Base-by-base conservation (phyloP, 2,797 vertebrate genomes). In the Otolemur crassicaudatus region DNA sequence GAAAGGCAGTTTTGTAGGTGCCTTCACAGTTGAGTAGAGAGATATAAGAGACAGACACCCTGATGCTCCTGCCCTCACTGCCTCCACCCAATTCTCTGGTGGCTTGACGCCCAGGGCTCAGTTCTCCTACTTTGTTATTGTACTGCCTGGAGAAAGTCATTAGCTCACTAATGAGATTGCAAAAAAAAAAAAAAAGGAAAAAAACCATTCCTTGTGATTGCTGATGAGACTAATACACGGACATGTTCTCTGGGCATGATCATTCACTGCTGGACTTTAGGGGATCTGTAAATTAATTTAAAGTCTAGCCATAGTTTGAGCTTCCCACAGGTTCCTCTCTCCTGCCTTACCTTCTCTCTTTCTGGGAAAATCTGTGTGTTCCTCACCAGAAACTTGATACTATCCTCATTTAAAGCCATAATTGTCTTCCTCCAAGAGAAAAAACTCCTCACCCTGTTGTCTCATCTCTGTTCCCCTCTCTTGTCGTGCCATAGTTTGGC, bases 371-470 rank as follows among this genome's bases (percentile, higher is more conserved):
- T 14, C 7, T 16, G 40, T 37, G 27, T 31, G 23, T 37, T 88
- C 40, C 31, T 84, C 13, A 19, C 34, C 19, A 79, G 16, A 23
- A 75, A 75, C 43, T 34, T 56, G 46, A 83, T 27, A 34, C 65
- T 37, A 56, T 91, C 27, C 23, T 94, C 81, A 67, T 95, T 88
- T 77, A 75, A 77, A 53, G 23, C 14, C 25, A 90, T 70, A n/a
- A 13, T 40, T 22, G 13, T 34, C 19, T 14, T 61, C 40, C 63
- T 77, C 31, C 63, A 60, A 82, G 49, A 56, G n/a, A 31, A 58
- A 82, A 49, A 84, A 75, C 10, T 67, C 56, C 20, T 87, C 53
- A 49, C 4, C 6, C 14, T 46, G 2, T 79, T 77, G 37, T 16
- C 25, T 90, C 5, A 49, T 37, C 67, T 69, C 31, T 31, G 31